These are phyloP conservation scores for Lytechinus pictus DNA, from an alignment of 35 echinoderm and acorn worm genomes.

Conservation along the genomic window DNA sequence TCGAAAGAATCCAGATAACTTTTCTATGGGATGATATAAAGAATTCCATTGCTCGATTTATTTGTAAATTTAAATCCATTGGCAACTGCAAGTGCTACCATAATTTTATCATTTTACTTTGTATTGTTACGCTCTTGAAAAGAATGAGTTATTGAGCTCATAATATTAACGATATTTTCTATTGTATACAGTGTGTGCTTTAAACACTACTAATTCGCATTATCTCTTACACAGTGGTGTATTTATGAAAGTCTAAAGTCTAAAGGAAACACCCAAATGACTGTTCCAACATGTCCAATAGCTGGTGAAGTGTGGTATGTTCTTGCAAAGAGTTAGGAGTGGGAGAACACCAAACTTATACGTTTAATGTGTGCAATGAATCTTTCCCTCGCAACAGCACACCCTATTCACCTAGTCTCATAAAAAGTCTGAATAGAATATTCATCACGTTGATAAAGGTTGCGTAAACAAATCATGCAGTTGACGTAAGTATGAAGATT, in stretches of 20 bases:
- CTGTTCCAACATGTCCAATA: not conserved
- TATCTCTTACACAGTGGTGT: too few relatives aligned
- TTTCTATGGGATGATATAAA: not conserved
- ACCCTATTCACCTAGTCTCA: not conserved
- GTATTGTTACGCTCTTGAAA: too few relatives aligned
- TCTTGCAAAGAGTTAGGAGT: not conserved
- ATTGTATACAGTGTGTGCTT: too few relatives aligned
- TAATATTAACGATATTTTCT: too few relatives aligned
- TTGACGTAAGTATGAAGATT: too few relatives aligned
- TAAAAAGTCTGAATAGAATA: not conserved
- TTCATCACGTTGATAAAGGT: not conserved
- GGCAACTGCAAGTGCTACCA: too few relatives aligned
- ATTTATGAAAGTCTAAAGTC: not conserved
- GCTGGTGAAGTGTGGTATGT: not conserved
- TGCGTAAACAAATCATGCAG: too few relatives aligned
- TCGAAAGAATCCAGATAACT: constrained; percentile 3
- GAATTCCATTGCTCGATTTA: not conserved
- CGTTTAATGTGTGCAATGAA: not conserved
- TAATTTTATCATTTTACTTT: too few relatives aligned
- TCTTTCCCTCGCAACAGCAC: not conserved
- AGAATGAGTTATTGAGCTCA: too few relatives aligned
- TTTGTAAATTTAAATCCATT: too few relatives aligned
- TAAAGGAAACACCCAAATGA: not conserved
- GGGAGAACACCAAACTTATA: not conserved
- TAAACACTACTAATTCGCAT: too few relatives aligned